Percentiles rank a stretch among this genome's conserved stretches.
These are phyloP conservation scores for Bedellia somnulentella DNA, from an alignment of 2,888 invertebrate species.

Conservation along the genomic window DNA sequence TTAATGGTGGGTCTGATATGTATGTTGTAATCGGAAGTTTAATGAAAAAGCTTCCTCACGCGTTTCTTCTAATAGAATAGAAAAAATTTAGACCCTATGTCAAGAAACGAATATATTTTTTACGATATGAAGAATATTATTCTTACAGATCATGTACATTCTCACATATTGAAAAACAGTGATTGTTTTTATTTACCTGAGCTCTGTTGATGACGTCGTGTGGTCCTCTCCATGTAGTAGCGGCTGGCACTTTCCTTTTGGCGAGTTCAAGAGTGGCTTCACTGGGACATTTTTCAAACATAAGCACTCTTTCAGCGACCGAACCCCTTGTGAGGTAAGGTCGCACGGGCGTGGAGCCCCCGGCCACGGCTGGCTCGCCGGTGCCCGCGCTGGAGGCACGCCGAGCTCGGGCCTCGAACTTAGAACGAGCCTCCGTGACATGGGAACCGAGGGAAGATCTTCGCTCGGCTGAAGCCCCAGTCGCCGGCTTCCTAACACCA, in stretches of 20 bases:
- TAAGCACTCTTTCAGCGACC: constrained; percentile 86
- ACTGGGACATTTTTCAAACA: constrained; percentile 89
- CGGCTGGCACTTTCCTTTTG: constrained; percentile 63
- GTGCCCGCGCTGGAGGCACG: constrained; percentile 48
- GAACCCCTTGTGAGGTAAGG: constrained; percentile 88
- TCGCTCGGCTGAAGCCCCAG: constrained; percentile 43
- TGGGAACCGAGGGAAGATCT: constrained; percentile 49
- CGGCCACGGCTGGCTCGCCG: constrained; percentile 26
- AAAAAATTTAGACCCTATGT: no score
- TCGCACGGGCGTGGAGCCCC: constrained; percentile 64
- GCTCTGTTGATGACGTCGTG: constrained; percentile 58
- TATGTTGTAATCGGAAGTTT: no score
- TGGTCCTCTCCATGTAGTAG: constrained; percentile 60
- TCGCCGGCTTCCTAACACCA: constrained; percentile 42
- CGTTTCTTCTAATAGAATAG: no score
- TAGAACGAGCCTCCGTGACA: constrained; percentile 53
- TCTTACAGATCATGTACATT: background rate
- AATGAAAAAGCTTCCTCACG: no score
- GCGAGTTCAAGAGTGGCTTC: constrained; percentile 68
- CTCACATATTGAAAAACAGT: background rate
- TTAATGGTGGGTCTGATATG: no score
- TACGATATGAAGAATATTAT: no score
- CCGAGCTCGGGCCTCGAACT: constrained; percentile 52
- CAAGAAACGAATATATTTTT: no score
- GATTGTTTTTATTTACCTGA: constrained; percentile 28